These are phyloP conservation scores for Crypturellus tataupa DNA, from an alignment of 2,797 vertebrate species.

Conservation along the genomic window DNA sequence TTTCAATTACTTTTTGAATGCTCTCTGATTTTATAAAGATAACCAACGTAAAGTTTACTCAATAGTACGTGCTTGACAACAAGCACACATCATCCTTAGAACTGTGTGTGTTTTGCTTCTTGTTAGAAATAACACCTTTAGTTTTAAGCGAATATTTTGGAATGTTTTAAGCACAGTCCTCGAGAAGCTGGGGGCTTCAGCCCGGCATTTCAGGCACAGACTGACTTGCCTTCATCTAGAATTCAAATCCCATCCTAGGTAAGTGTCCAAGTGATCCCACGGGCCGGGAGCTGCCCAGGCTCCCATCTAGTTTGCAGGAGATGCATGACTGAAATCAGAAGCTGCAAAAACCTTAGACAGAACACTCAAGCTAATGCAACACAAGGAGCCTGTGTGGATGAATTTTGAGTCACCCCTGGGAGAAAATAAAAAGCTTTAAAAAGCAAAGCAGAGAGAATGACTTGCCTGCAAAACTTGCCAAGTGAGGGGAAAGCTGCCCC, in stretches of 20 bases:
- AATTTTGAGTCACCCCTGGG: not conserved
- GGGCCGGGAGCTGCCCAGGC: not conserved
- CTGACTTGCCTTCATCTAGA: not conserved
- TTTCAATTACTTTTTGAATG: not conserved
- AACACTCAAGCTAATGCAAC: not conserved
- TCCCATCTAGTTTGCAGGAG: not conserved
- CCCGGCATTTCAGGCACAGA: not conserved
- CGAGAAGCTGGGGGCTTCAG: not conserved
- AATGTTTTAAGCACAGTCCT: not conserved
- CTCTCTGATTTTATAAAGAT: not conserved
- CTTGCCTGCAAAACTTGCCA: accelerated
- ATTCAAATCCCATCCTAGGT: not conserved
- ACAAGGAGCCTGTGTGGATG: not conserved
- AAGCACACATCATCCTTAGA: not conserved
- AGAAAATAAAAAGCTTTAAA: not conserved
- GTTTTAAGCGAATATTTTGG: not conserved
- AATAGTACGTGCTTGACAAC: not conserved
- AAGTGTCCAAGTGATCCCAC: not conserved
- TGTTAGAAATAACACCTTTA: not conserved
- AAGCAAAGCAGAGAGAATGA: not conserved
- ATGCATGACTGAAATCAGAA: not conserved
- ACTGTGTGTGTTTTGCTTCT: not conserved
- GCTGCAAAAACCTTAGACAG: not conserved
- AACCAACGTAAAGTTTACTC: not conserved
- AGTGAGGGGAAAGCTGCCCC: not conserved